Evolutionary conservation across 2,888 invertebrate genomes (phyloP), one percentile per base, ranked within the genome.

Genomic region (Heliconius aoede): DNA sequence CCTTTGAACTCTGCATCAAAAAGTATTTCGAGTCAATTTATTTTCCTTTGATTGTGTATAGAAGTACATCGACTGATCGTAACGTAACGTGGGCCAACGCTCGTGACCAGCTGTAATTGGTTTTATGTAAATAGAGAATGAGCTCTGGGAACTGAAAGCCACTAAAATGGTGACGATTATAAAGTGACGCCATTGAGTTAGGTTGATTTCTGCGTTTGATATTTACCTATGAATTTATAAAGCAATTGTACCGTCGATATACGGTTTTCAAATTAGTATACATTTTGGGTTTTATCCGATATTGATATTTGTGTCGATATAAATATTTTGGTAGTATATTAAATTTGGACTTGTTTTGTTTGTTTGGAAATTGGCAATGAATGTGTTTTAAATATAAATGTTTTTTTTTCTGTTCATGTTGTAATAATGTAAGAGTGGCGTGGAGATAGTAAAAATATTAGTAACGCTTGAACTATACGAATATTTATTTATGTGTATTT

Each of bases 91-190:
- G 84, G 77, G 85, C 60, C 67, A 73, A n/a, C n/a, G n/a, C n/a
- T n/a, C n/a, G 83, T 85, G 85, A 82, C 84, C 86, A 82, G 79
- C 76, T 80, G 86, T 90, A 90, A 90, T 90, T 90, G 89, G 87
- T 90, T 90, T 90, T 90, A 90, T 90, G 90, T 90, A 90, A 90
- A 90, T 90, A 89, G 85, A 84, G 84, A 86, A 86, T 84, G 83
- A 83, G 82, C 83, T 75, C 76, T 73, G 80, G 67, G 55, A 61
- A 36, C 68, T 62, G 46, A 73, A 28, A 76, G 74, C 79, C 80
- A 78, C 77, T 64, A 61, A 71, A 80, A 55, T 28, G 28, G 71
- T 76, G 77, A 46, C 72, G 60, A 72, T 72, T 72, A 72, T 58
- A 36, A 36, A 32, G 18, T 36, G 60, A 55, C 24, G n/a, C 11